phyloP scores from a whole-genome alignment of 2,888 invertebrate species.

The Netelia virgata region DNA sequence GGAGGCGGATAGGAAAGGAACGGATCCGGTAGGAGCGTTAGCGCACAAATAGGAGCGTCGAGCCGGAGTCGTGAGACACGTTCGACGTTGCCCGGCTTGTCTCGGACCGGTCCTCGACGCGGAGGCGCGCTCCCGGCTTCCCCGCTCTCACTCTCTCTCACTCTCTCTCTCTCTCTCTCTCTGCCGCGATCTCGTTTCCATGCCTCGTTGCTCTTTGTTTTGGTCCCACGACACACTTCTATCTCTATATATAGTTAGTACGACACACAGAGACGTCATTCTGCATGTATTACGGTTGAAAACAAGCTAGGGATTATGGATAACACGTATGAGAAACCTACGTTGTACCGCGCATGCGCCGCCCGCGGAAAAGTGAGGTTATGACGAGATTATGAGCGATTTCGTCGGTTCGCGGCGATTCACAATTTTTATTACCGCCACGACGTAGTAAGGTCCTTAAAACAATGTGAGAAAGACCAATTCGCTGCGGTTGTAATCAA shows the following conservation, averaged over 20 bases:
- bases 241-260: constrained; percentile 54
- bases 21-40: constrained; percentile 47
- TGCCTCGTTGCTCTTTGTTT: constrained; percentile 73
- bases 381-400: constrained; percentile 18
- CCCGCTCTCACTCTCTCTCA: constrained; percentile 26
- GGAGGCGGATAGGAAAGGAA: constrained; percentile 30
- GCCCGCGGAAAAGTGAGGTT: constrained; percentile 32
- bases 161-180: constrained; percentile 17
- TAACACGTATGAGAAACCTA: not conserved
- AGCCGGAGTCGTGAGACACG: constrained; percentile 77
- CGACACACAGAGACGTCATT: constrained; percentile 15
- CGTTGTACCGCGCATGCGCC: not conserved
- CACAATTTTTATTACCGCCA: constrained; percentile 26
- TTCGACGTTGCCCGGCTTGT: constrained; percentile 72
- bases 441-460: not conserved
- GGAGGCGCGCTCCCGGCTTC: constrained; percentile 35
- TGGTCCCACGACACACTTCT: constrained; percentile 72
- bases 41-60: constrained; percentile 62
- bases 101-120: constrained; percentile 33
- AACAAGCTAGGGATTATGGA: constrained; percentile 29
- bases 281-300: constrained; percentile 30
- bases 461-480: constrained; percentile 39
- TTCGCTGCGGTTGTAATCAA: constrained; percentile 49
- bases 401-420: constrained; percentile 18
- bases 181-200: constrained; percentile 69